phyloP scores from a whole-genome alignment of 1,140 invertebrate genomes.

The Campoletis sonorensis region DNA sequence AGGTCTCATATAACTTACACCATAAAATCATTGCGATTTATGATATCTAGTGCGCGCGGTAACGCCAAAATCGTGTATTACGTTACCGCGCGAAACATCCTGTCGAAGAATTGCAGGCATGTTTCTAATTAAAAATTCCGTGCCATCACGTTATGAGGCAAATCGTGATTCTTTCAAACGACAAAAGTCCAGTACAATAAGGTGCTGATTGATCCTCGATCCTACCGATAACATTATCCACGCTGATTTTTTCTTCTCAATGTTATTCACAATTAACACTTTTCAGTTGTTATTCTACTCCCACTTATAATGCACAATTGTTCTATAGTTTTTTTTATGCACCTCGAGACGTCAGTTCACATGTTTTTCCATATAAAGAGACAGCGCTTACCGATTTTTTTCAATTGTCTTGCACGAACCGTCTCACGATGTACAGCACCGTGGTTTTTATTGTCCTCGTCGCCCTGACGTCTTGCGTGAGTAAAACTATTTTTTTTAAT shows the following conservation, averaged over 20 bases:
- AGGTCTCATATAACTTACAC: background rate
- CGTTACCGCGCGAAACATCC: background rate
- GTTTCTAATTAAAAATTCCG: background rate
- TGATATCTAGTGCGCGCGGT: background rate
- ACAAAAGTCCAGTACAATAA: background rate
- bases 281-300: background rate
- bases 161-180: background rate
- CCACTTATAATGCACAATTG: background rate
- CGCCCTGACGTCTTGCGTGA: background rate
- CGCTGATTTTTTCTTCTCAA: background rate
- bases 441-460: background rate
- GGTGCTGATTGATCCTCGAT: background rate
- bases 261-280: background rate
- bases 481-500: background rate
- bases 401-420: no score
- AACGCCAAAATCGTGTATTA: background rate
- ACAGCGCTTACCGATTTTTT: background rate
- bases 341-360: no score
- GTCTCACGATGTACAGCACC: no score
- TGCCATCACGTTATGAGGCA: background rate
- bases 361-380: conserved; percentile 1
- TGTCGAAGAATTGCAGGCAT: background rate
- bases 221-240: background rate
- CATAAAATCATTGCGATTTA: background rate
- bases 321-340: no score